A percentile compares a stretch with the other conserved stretches of the same genome.
phyloP scores from a whole-genome alignment of 2,113 vertebrate species.

The Ptilorrhoa leucosticta region DNA sequence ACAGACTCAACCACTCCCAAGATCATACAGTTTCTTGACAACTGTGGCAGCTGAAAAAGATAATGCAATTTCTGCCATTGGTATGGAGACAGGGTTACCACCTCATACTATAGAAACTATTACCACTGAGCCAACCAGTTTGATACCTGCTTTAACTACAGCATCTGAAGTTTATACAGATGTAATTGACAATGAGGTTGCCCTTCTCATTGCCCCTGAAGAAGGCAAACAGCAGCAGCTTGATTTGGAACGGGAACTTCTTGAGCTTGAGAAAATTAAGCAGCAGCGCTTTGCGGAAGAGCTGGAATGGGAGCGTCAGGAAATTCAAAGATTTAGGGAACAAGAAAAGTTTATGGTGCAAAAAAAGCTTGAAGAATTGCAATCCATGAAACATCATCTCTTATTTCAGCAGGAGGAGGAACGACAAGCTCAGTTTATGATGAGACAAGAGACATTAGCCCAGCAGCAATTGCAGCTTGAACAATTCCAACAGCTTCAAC shows the following conservation, averaged over 20 bases:
- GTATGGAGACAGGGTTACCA: constrained; percentile 77
- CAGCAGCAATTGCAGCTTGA: constrained; percentile 94
- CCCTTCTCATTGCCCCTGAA: constrained; percentile 85
- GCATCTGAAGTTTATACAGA: constrained; percentile 88
- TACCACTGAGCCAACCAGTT: constrained; percentile 74
- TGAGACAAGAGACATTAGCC: constrained; percentile 91
- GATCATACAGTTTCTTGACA: constrained; percentile 87
- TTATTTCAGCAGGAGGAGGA: constrained; percentile 95
- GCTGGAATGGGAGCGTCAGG: constrained; percentile 95
- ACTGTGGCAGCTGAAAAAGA: constrained; percentile 78
- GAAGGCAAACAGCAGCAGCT: constrained; percentile 92
- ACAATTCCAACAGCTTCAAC: constrained; percentile 94
- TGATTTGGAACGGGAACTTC: constrained; percentile 91
- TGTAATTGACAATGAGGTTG: constrained; percentile 84
- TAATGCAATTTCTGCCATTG: constrained; percentile 67
- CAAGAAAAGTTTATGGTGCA: constrained; percentile 97
- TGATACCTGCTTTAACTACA: constrained; percentile 79
- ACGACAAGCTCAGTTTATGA: constrained; percentile 92
- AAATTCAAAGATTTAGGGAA: constrained; percentile 96
- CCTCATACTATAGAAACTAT: constrained; percentile 76
- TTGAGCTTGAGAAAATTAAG: constrained; percentile 95
- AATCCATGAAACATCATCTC: constrained; percentile 95
- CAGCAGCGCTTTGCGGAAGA: constrained; percentile 96
- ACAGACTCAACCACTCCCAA: constrained; percentile 80
- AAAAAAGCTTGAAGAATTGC: constrained; percentile 93